Evolutionary conservation across 1,140 invertebrate species (phyloP).

Genomic region (Harpegnathos saltator): DNA sequence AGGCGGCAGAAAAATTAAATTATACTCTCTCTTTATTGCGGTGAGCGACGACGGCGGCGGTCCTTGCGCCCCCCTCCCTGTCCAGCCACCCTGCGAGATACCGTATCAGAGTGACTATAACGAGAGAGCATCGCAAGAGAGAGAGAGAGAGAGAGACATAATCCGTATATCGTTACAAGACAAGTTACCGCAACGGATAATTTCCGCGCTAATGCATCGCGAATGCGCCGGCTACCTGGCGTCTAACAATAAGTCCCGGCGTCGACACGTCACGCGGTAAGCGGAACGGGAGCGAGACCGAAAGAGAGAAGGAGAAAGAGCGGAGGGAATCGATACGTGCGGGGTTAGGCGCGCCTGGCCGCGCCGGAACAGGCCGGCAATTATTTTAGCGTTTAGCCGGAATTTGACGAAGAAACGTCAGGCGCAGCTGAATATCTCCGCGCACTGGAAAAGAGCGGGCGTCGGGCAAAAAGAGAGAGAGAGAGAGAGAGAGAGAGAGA

Average conservation of each 20-base stretch:
- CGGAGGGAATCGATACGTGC: background rate
- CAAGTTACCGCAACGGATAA: constrained; percentile 9
- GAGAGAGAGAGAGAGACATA: background rate
- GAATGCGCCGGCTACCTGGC: background rate
- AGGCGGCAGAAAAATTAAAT: constrained; percentile 54
- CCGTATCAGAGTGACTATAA: constrained; percentile 27
- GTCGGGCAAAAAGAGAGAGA: no score
- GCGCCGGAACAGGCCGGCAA: background rate
- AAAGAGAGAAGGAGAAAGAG: no score
- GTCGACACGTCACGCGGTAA: no score
- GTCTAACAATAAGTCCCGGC: background rate
- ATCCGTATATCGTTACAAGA: constrained; percentile 27
- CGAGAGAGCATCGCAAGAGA: no score
- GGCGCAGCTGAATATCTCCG: background rate
- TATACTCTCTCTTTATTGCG: constrained; percentile 55
- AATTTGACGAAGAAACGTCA: background rate
- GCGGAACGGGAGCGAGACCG: no score
- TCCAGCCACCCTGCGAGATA: no score
- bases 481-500: no score
- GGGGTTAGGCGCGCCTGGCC: no score
- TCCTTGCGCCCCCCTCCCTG: constrained; percentile 19
- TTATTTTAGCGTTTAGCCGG: background rate
- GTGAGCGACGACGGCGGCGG: background rate
- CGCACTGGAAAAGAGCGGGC: no score
- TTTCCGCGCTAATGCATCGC: constrained; percentile 21